phyloP scores from a whole-genome alignment of 2,113 vertebrate genomes.

The Halcyon senegalensis region DNA sequence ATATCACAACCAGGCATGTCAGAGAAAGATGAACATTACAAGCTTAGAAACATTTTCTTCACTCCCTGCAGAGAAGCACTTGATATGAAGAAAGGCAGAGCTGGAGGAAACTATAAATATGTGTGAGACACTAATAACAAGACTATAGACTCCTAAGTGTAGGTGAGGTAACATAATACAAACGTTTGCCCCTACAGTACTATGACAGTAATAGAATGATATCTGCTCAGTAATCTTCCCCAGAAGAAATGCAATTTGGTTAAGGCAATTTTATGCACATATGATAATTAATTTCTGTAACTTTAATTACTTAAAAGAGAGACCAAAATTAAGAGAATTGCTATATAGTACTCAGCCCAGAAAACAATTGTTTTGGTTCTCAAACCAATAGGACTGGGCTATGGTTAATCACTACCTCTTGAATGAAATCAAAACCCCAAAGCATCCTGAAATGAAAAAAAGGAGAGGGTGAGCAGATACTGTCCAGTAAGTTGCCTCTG shows the following conservation, averaged over 20 bases:
- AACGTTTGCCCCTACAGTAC: neutral
- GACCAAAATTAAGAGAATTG: slow-evolving; percentile 33
- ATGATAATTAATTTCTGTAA: neutral
- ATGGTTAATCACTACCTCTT: neutral
- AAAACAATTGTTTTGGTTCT: neutral
- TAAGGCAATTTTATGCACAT: neutral
- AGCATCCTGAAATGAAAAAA: neutral
- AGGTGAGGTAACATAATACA: neutral
- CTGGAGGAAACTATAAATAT: neutral
- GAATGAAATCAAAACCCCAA: neutral
- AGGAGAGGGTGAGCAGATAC: neutral
- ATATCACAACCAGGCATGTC: neutral
- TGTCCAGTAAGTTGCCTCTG: neutral
- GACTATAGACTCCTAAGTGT: neutral
- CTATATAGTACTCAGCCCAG: slow-evolving; percentile 3
- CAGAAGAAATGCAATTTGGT: neutral
- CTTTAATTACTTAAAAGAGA: neutral
- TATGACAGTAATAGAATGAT: neutral
- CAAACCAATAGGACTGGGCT: neutral
- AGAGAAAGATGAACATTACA: slow-evolving; percentile 19
- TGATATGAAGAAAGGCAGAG: neutral
- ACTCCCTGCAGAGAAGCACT: neutral
- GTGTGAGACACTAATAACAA: neutral
- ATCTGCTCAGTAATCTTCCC: neutral
- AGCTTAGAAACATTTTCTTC: slow-evolving; percentile 21